phyloP scores from a whole-genome alignment of 2,797 vertebrate genomes.

The Pygocentrus nattereri region DNA sequence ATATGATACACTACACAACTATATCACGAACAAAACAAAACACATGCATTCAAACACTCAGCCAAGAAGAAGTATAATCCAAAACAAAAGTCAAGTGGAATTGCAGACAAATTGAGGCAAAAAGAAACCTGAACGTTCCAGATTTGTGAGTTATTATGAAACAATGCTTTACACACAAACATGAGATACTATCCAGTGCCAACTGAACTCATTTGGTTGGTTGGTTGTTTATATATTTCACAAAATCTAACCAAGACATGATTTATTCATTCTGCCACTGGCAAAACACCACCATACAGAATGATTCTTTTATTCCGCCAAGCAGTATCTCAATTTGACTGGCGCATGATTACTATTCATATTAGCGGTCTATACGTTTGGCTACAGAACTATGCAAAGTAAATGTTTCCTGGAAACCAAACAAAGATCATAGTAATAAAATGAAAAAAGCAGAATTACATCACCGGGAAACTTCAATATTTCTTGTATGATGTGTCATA shows the following conservation, averaged over 20 bases:
- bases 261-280: conserved; percentile 27
- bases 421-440: conserved; percentile 26
- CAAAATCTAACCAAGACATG: conserved; percentile 13
- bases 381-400: background rate
- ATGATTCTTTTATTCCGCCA: background rate
- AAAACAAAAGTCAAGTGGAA: background rate
- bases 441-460: conserved; percentile 37
- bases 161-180: conserved; percentile 16
- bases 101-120: background rate
- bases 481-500: conserved; percentile 42
- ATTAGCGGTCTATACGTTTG: conserved; percentile 16
- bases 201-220: conserved; percentile 14
- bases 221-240: conserved; percentile 25
- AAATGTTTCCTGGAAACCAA: conserved; percentile 40
- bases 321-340: conserved; percentile 8
- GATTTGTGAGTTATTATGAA: background rate
- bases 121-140: background rate
- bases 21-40: background rate
- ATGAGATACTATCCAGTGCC: background rate
- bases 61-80: background rate
- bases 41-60: background rate
- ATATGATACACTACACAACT: background rate
- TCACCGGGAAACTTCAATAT: conserved; percentile 45
- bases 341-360: background rate
- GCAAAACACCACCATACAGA: conserved; percentile 3